Evolutionary conservation across 1,140 invertebrate genomes (phyloP), one percentile per base, ranked within the genome.

Genomic region (Globodera ellingtonae): DNA sequence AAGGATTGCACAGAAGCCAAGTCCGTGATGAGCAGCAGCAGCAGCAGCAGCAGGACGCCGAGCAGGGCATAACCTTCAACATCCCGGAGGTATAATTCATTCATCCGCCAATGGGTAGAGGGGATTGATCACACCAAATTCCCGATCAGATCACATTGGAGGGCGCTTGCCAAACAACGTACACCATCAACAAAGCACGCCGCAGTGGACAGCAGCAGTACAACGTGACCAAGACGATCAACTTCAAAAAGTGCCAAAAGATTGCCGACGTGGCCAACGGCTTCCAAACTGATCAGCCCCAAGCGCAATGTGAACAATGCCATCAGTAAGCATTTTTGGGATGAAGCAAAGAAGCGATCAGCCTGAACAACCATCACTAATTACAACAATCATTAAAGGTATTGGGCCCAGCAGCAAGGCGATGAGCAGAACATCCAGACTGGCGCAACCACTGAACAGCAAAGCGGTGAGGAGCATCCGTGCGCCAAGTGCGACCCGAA

Each of bases 151-250:
- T 70, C 48, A 84, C 82, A 21, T 18, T 84, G 24, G 83, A 84
- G 65, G 83, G 83, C 15, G 65, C 75, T 24, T 84, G 83, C 80
- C 50, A 76, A 24, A 82, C 72, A 21, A 84, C 59, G 46, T 84
- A 84, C 72, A 75, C 83, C 50, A 72, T 84, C 18, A 82, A 50
- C 81, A 82, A 56, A n/a, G 72, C 79, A 62, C 44, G 18, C 24
- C 13, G 62, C 69, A 67, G 48, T 7, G 46, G 56, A 8, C 50
- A 50, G 18, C 56, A 67, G 24, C 75, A 77, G 69, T 85, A 85
- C 69, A 86, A 86, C 56, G 79, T 90, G 50, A 88, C 84, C 56
- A 90, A 90, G 80, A 77, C 84, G 0, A 75, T 86, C 44, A 84
- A 90, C 81, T 88, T 86, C 81, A 79, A 84, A 46, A 81, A 83